phyloP scores from a whole-genome alignment of 2,888 invertebrate genomes.

The Autographa pulchrina region DNA sequence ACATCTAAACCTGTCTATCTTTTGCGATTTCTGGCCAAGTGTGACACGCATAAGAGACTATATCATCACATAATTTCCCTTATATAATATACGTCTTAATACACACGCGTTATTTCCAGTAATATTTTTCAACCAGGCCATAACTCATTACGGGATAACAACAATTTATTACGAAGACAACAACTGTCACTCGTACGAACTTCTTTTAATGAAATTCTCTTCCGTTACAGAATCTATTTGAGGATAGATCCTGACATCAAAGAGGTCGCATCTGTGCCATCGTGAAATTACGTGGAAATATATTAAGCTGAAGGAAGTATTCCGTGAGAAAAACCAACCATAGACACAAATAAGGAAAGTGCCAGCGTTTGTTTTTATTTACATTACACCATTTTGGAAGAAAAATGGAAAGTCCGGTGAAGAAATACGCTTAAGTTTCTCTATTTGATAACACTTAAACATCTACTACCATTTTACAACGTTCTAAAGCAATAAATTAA shows the following conservation, averaged over 20 bases:
- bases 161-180: conserved; percentile 49
- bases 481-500: too few species aligned
- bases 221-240: conserved; percentile 60
- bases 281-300: conserved; percentile 61
- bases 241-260: conserved; percentile 61
- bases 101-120: conserved; percentile 13
- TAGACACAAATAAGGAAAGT: conserved; percentile 52
- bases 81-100: too few species aligned
- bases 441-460: conserved; percentile 27
- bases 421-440: conserved; percentile 37
- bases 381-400: conserved; percentile 38
- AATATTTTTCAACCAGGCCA: conserved; percentile 24
- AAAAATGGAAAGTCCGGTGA: conserved; percentile 34
- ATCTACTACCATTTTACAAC: conserved; percentile 1
- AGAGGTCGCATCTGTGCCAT: conserved; percentile 59
- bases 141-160: conserved; percentile 41
- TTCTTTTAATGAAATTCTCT: conserved; percentile 58
- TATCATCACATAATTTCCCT: too few species aligned
- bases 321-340: conserved; percentile 56
- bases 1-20: too few species aligned
- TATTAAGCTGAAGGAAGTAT: conserved; percentile 59
- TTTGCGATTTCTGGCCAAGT: too few species aligned
- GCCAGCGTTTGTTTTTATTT: conserved; percentile 36
- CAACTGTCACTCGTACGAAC: conserved; percentile 43
- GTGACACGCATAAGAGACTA: too few species aligned